A percentile compares a stretch with the other conserved stretches of the same genome.
phyloP scores from a whole-genome alignment of 2,797 vertebrate species.

The Denticeps clupeoides region DNA sequence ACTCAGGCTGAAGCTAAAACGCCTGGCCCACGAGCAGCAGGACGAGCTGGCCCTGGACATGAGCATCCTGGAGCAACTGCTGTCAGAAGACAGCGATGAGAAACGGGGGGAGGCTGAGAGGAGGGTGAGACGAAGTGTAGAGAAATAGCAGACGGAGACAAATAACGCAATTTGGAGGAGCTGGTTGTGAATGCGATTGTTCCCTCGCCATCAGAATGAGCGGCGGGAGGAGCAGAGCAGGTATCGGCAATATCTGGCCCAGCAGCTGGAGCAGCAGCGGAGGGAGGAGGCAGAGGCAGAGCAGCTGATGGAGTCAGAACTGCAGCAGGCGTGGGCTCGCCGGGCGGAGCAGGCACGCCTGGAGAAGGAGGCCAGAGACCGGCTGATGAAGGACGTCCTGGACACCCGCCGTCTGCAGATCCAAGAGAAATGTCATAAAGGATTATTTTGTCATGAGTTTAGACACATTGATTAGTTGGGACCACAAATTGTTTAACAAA shows the following conservation, averaged over 20 bases:
- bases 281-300: constrained; percentile 56
- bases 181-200: too few species aligned
- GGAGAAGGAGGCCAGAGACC: constrained; percentile 55
- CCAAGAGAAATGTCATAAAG: constrained; percentile 74
- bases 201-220: constrained; percentile 46
- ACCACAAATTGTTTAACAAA: not conserved
- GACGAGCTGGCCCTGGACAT: constrained; percentile 62
- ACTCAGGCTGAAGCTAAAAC: constrained; percentile 56
- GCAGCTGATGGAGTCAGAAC: constrained; percentile 54
- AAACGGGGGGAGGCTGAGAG: constrained; percentile 46
- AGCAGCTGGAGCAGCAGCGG: constrained; percentile 55
- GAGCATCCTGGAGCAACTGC: constrained; percentile 54
- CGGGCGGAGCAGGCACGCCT: constrained; percentile 42
- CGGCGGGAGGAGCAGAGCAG: constrained; percentile 57
- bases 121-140: constrained; percentile 49
- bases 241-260: constrained; percentile 62
- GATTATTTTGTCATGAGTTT: too few species aligned
- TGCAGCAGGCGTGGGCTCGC: constrained; percentile 45
- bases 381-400: constrained; percentile 67
- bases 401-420: constrained; percentile 62
- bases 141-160: not conserved
- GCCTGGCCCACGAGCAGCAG: constrained; percentile 51
- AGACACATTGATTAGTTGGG: too few species aligned
- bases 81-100: constrained; percentile 44
- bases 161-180: not conserved